Conservation (phyloP, 2,113 vertebrate species). For the Dipodomys merriami region DNA sequence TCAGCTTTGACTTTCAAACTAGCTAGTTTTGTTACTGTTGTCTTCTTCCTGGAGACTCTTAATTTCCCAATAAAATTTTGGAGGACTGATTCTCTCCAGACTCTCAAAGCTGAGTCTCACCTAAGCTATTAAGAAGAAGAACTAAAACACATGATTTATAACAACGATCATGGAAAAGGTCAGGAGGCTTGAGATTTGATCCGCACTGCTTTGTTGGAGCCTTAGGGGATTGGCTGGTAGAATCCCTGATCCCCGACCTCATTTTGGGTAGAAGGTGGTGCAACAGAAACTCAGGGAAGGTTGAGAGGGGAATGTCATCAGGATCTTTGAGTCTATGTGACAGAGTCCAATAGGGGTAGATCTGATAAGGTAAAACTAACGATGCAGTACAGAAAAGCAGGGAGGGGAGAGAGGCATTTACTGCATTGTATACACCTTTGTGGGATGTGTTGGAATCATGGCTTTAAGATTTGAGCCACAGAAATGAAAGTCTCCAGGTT, state of each 20-base stretch:
- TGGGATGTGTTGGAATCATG: not conserved
- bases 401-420: not conserved
- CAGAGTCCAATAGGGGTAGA: not conserved
- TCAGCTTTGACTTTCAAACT: not conserved
- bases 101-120: not conserved
- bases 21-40: not conserved
- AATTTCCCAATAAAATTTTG: not conserved
- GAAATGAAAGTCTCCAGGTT: not conserved
- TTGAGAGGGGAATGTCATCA: not conserved
- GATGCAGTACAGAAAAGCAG: not conserved
- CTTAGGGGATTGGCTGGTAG: not conserved
- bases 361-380: not conserved
- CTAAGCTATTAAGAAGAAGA: not conserved
- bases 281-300: not conserved
- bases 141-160: not conserved
- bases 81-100: not conserved
- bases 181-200: not conserved
- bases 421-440: not conserved
- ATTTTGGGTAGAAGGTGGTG: not conserved
- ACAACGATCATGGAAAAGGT: not conserved
- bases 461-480: not conserved
- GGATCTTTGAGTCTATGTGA: not conserved
- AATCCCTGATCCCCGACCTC: not conserved
- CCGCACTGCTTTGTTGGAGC: not conserved
- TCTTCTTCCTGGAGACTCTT: not conserved